A percentile compares a stretch with the other conserved stretches of the same genome.
Evolutionary conservation across 2,888 invertebrate genomes (phyloP).

Genomic region (Ommatoiulus sabulosus): DNA sequence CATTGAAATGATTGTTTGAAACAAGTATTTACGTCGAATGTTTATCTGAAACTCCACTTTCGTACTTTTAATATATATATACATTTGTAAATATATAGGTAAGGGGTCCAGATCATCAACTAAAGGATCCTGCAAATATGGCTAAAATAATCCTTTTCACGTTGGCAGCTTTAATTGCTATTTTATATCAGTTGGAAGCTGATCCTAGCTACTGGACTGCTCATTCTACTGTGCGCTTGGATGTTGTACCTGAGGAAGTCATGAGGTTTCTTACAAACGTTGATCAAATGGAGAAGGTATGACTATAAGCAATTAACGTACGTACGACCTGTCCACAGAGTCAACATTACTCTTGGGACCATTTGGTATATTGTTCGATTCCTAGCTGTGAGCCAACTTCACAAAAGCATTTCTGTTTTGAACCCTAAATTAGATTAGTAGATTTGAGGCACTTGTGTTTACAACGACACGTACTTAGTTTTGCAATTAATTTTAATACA

Average conservation of each 20-base stretch:
- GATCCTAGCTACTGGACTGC: constrained; percentile 48
- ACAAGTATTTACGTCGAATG: too few relatives aligned
- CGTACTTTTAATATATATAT: too few relatives aligned
- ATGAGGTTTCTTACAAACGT: constrained; percentile 49
- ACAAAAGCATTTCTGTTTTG: too few relatives aligned
- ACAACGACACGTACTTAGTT: too few relatives aligned
- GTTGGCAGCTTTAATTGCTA: constrained; percentile 42
- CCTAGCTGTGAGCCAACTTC: too few relatives aligned
- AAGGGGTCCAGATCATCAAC: too few relatives aligned
- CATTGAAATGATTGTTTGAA: not conserved
- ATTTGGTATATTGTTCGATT: too few relatives aligned
- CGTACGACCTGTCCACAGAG: not conserved
- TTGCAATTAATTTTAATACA: too few relatives aligned
- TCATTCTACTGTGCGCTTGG: constrained; percentile 51
- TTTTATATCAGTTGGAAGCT: constrained; percentile 49
- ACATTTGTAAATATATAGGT: not conserved
- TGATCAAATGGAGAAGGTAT: constrained; percentile 53
- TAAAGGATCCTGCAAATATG: constrained; percentile 38
- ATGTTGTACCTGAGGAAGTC: constrained; percentile 51
- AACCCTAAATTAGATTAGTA: too few relatives aligned
- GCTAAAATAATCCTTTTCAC: constrained; percentile 33
- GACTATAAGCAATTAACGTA: too few relatives aligned
- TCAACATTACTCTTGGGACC: not conserved
- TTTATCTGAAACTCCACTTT: too few relatives aligned
- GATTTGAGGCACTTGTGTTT: too few relatives aligned